Conservation (phyloP, 2,888 invertebrate genomes). For the Stramonita haemastoma region DNA sequence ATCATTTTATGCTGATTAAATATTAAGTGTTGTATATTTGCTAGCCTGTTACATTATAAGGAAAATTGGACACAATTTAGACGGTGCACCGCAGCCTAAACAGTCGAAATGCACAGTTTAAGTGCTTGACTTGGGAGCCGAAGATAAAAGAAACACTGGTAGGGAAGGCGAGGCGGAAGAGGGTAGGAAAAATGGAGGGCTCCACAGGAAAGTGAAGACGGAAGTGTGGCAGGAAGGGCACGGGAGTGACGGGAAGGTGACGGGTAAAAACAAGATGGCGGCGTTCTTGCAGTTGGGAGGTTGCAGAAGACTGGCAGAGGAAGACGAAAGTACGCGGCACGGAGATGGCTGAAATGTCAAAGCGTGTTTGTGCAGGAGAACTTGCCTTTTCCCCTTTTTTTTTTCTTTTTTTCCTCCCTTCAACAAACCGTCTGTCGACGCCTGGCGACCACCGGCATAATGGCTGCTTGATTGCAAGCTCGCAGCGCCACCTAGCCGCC, state of each 20-base stretch:
- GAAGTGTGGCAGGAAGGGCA: conserved; percentile 38
- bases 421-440: not conserved
- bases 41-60: too few species aligned
- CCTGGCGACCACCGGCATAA: conserved; percentile 39
- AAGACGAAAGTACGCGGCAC: not conserved
- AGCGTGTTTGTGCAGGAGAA: conserved; percentile 4
- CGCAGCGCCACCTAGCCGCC: conserved; percentile 42
- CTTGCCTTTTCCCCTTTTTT: not conserved
- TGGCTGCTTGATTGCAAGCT: conserved; percentile 41
- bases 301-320: not conserved
- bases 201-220: conserved; percentile 29
- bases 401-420: not conserved
- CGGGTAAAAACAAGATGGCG: not conserved
- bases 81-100: not conserved
- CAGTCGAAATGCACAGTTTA: not conserved
- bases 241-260: conserved; percentile 15
- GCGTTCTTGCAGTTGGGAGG: not conserved
- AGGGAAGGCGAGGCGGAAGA: not conserved
- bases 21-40: too few species aligned
- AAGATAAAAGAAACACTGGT: not conserved
- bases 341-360: conserved; percentile 29
- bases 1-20: too few species aligned
- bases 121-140: not conserved
- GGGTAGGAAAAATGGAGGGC: not conserved
- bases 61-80: too few species aligned